phyloP scores from a whole-genome alignment of 1,140 invertebrate species.

The Condylostylus longicornis region DNA sequence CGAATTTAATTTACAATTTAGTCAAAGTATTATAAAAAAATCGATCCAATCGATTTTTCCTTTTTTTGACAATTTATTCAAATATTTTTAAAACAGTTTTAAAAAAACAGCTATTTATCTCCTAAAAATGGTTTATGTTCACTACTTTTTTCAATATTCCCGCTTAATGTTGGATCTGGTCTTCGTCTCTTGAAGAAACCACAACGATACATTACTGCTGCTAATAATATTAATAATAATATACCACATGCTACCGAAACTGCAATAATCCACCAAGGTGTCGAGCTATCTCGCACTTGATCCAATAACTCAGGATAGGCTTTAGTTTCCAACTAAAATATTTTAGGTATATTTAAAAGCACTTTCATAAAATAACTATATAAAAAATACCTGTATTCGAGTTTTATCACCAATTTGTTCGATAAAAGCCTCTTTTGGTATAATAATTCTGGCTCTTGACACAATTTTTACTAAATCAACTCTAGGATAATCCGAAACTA shows the following conservation, averaged over 20 bases:
- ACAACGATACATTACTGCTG: constrained; percentile 64
- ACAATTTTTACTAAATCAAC: constrained; percentile 70
- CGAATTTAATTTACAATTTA: too few species aligned
- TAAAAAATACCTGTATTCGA: not conserved
- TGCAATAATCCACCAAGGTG: constrained; percentile 72
- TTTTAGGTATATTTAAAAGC: too few species aligned
- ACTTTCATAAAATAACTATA: too few species aligned
- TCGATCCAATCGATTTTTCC: too few species aligned
- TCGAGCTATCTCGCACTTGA: constrained; percentile 46
- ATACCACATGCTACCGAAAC: constrained; percentile 63
- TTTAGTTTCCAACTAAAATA: constrained; percentile 56
- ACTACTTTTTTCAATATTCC: constrained; percentile 62
- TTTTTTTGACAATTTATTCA: too few species aligned
- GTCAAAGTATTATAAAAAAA: too few species aligned
- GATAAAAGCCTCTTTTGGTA: constrained; percentile 53
- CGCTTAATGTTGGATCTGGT: constrained; percentile 64
- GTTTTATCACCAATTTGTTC: constrained; percentile 42
- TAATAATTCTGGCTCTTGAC: constrained; percentile 56
- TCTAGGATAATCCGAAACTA: constrained; percentile 72
- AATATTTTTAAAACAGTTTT: too few species aligned
- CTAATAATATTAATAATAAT: constrained; percentile 58
- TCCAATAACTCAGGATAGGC: constrained; percentile 62
- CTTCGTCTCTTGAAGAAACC: constrained; percentile 79
- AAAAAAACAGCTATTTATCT: too few species aligned
- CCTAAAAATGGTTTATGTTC: constrained; percentile 41